Evolutionary conservation across 2,888 invertebrate species (phyloP).

Genomic region (Eudasyphora cyanicolor): DNA sequence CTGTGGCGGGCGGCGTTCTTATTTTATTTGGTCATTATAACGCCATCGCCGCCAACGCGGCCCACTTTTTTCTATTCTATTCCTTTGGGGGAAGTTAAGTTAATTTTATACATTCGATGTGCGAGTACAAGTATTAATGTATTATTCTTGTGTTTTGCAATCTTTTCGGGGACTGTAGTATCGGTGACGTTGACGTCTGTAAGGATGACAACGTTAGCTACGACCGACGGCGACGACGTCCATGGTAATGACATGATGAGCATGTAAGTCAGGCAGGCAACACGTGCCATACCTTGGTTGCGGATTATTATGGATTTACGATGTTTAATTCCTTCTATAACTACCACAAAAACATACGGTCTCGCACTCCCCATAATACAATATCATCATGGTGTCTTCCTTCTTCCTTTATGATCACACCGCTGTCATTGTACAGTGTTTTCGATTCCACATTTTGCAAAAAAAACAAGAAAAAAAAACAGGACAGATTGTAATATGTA

Average conservation of each 20-base stretch:
- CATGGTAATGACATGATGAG: neutral
- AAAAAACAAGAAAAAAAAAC: no score
- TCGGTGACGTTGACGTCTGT: neutral
- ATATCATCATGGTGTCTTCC: neutral
- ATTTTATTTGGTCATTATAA: neutral
- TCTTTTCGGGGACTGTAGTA: neutral
- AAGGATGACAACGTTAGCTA: neutral
- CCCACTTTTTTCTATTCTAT: neutral
- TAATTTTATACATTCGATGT: slow-evolving; percentile 5
- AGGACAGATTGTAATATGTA: no score
- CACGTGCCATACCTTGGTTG: slow-evolving; percentile 4
- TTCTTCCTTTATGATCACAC: neutral
- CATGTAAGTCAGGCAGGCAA: neutral
- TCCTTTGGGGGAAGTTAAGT: slow-evolving; percentile 20
- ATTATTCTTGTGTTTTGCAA: neutral
- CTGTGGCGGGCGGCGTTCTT: neutral
- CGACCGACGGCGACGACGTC: neutral
- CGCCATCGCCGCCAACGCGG: neutral
- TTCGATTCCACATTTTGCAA: no score
- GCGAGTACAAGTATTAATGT: no score
- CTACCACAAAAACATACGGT: neutral
- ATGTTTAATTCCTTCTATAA: neutral
- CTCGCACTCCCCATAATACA: neutral
- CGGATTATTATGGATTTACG: slow-evolving; percentile 7
- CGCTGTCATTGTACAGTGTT: neutral